These are phyloP conservation scores for Ictidomys tridecemlineatus DNA, from an alignment of 2,113 vertebrate genomes.

Conservation along the genomic window DNA sequence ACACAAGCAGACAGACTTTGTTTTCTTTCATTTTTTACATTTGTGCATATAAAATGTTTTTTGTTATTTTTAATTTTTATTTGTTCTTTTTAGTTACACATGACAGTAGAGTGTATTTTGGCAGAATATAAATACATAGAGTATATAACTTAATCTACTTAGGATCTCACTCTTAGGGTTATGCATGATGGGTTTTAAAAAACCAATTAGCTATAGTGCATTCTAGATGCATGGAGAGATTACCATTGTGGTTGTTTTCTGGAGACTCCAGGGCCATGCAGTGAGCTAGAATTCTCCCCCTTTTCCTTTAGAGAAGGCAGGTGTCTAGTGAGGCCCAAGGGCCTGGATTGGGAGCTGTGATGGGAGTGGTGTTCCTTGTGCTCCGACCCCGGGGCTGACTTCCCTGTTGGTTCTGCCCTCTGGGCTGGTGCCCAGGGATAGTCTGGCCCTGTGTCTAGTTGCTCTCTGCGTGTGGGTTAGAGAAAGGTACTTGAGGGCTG, in stretches of 20 bases:
- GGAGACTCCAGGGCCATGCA: background rate
- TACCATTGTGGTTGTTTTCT: background rate
- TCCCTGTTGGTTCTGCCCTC: background rate
- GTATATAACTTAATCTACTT: too few relatives aligned
- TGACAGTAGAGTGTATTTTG: too few relatives aligned
- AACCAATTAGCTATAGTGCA: background rate
- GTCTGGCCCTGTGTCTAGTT: background rate
- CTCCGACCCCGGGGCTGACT: background rate
- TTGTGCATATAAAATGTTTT: too few relatives aligned
- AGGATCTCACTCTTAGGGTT: too few relatives aligned
- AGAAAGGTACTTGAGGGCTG: background rate
- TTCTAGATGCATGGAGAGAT: background rate
- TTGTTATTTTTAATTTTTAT: too few relatives aligned
- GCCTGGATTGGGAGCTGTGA: fast-evolving
- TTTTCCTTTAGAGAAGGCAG: background rate
- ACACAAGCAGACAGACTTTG: background rate
- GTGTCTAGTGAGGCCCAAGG: background rate
- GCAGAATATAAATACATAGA: too few relatives aligned
- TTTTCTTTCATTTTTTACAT: too few relatives aligned
- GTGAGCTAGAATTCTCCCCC: background rate
- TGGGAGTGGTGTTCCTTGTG: background rate
- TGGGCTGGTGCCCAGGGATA: background rate
- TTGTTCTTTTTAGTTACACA: too few relatives aligned
- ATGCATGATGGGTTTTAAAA: background rate
- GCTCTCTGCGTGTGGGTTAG: background rate